Percentiles rank a stretch among this genome's conserved stretches.
These are phyloP conservation scores for Apodemia mormo DNA, from an alignment of 2,888 invertebrate genomes.

Conservation along the genomic window DNA sequence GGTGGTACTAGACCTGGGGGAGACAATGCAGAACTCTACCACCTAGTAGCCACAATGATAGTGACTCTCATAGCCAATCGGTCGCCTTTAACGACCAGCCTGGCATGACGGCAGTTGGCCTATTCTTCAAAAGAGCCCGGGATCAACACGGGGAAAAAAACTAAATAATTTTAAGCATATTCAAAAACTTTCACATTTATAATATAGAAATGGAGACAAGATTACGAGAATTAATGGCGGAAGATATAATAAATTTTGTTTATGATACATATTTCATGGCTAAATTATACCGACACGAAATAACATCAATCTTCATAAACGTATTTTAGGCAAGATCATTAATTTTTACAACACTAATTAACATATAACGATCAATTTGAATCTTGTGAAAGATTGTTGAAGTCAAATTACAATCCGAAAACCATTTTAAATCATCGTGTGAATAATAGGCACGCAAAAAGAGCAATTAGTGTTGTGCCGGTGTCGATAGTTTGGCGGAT, in stretches of 20 bases:
- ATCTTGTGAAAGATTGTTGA: conserved; percentile 64
- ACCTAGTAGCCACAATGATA: too few species aligned
- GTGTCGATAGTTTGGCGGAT: conserved; percentile 77
- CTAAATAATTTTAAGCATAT: too few species aligned
- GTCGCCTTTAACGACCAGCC: too few species aligned
- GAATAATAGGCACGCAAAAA: conserved; percentile 68
- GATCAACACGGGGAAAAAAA: too few species aligned
- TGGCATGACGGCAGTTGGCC: too few species aligned
- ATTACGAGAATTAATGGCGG: not conserved
- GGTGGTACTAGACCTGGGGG: too few species aligned
- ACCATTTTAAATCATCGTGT: conserved; percentile 68
- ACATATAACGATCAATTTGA: conserved; percentile 60
- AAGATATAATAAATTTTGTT: not conserved
- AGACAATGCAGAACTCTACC: too few species aligned
- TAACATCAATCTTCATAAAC: conserved; percentile 10
- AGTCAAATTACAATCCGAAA: conserved; percentile 57
- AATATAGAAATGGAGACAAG: not conserved
- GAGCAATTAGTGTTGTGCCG: conserved; percentile 76
- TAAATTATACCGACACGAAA: conserved; percentile 5
- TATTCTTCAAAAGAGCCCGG: too few species aligned
- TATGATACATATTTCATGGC: not conserved
- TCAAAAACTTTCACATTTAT: not conserved
- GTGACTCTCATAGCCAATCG: too few species aligned
- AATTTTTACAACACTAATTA: conserved; percentile 37
- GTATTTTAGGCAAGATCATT: conserved; percentile 3